phyloP scores from a whole-genome alignment of 92 coral and sea anemone genomes.

The Umimayanthus kanabou region DNA sequence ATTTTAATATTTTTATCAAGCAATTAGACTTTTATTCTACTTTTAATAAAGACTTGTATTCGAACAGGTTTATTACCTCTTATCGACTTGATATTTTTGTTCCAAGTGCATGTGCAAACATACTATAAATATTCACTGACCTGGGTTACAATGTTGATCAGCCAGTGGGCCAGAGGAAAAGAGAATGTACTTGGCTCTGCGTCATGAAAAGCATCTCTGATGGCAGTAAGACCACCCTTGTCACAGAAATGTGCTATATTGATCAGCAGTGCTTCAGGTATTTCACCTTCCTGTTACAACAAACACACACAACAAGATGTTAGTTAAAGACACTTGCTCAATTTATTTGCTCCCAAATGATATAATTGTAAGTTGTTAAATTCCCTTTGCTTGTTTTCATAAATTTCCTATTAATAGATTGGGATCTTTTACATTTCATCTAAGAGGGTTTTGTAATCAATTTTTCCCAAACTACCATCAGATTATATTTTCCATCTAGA shows the following conservation, averaged over 20 bases:
- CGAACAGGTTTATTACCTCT: too few relatives aligned
- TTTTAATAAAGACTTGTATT: too few relatives aligned
- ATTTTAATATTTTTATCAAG: too few relatives aligned
- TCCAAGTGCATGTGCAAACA: background rate
- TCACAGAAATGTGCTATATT: constrained; percentile 97
- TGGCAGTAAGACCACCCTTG: constrained; percentile 83
- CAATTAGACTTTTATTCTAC: too few relatives aligned
- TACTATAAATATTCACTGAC: constrained; percentile 43
- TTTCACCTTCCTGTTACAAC: constrained; percentile 86
- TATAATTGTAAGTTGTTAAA: too few relatives aligned
- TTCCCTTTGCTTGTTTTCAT: too few relatives aligned
- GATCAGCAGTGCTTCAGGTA: constrained; percentile 91
- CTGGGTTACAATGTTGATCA: constrained; percentile 91
- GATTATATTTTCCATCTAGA: too few relatives aligned
- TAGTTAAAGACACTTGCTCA: background rate
- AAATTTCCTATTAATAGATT: too few relatives aligned
- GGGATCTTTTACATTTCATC: too few relatives aligned
- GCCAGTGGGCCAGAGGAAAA: constrained; percentile 86
- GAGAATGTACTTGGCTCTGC: constrained; percentile 74
- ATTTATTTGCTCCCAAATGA: background rate
- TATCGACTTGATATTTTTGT: too few relatives aligned
- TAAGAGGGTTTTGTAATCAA: too few relatives aligned
- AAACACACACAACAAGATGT: background rate
- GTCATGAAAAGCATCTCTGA: constrained; percentile 84
- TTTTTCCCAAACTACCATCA: too few relatives aligned